phyloP scores from a whole-genome alignment of 2,113 vertebrate species.

The Dermatemys mawii region DNA sequence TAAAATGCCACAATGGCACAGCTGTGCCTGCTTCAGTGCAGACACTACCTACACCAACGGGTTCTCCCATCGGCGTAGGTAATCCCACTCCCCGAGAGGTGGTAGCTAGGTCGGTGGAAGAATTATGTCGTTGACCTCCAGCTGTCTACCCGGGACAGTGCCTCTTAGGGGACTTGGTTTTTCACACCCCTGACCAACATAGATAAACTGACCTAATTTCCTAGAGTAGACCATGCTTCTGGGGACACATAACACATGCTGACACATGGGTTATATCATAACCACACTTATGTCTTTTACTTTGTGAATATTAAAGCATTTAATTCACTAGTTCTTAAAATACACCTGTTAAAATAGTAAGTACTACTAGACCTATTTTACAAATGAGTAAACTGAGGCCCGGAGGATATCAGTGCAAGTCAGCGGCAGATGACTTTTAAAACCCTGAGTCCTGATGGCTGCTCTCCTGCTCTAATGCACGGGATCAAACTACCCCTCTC shows the following conservation, averaged over 20 bases:
- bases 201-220: neutral
- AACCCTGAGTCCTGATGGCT: neutral
- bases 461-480: neutral
- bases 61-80: neutral
- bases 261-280: neutral
- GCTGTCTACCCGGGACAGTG: neutral
- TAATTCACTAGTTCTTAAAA: neutral
- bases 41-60: too few relatives aligned
- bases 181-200: neutral
- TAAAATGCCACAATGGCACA: neutral
- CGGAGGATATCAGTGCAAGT: neutral
- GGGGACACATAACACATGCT: neutral
- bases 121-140: neutral
- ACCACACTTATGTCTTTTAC: neutral
- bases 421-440: neutral
- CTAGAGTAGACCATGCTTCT: neutral
- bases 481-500: neutral
- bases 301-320: neutral
- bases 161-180: neutral
- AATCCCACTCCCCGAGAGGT: neutral
- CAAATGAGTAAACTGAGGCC: neutral
- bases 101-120: neutral
- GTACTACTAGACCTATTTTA: neutral
- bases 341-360: neutral
- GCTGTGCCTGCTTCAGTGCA: too few relatives aligned